A percentile compares a stretch with the other conserved stretches of the same genome.
These are phyloP conservation scores for Anthophora plumipes DNA, from an alignment of 2,888 invertebrate genomes.

Conservation along the genomic window DNA sequence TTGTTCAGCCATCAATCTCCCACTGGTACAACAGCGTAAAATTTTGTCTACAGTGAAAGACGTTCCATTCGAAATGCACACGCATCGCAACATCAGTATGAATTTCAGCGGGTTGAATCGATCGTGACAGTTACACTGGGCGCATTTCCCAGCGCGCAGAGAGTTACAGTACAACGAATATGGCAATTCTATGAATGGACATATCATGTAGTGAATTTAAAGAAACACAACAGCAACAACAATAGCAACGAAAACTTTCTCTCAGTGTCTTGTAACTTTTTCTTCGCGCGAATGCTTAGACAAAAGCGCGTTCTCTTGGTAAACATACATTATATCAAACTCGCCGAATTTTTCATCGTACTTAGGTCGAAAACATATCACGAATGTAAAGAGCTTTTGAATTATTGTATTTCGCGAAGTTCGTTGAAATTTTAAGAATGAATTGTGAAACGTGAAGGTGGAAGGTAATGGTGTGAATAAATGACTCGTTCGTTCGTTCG, in stretches of 20 bases:
- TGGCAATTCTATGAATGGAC: constrained; percentile 45
- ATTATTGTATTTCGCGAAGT: too few relatives aligned
- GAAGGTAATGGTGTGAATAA: too few relatives aligned
- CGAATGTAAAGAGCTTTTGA: too few relatives aligned
- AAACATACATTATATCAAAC: not conserved
- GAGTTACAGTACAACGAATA: constrained; percentile 26
- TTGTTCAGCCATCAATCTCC: not conserved
- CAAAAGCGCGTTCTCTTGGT: not conserved
- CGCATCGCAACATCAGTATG: not conserved
- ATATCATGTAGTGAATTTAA: constrained; percentile 25
- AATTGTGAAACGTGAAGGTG: too few relatives aligned
- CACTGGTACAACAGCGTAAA: not conserved
- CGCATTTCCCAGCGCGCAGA: constrained; percentile 12
- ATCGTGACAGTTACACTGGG: constrained; percentile 9
- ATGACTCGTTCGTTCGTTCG: too few relatives aligned
- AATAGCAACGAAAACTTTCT: too few relatives aligned
- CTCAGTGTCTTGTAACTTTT: not conserved
- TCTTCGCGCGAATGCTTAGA: not conserved
- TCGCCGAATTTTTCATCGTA: not conserved
- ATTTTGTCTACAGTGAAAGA: not conserved
- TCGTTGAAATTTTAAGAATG: too few relatives aligned
- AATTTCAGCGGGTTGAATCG: constrained; percentile 22
- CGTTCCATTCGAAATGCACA: not conserved
- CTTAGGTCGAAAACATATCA: too few relatives aligned
- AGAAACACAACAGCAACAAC: constrained; percentile 4